Percentiles rank a stretch among this genome's conserved stretches.
phyloP scores from a whole-genome alignment of 2,113 vertebrate species.

The Axis porcinus region DNA sequence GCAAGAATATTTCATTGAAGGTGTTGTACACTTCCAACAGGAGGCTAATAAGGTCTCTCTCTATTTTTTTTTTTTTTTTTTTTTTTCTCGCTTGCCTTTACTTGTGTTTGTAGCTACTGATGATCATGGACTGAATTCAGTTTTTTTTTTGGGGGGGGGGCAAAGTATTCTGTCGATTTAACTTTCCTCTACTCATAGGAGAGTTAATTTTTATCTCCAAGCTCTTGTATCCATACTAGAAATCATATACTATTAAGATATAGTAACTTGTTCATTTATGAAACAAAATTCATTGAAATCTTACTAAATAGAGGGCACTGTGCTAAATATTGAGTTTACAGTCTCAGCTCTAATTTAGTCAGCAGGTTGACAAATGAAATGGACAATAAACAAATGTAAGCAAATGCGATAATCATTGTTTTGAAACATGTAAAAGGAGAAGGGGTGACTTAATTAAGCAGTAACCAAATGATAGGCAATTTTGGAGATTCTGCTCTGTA shows the following conservation, averaged over 20 bases:
- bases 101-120: background rate
- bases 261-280: background rate
- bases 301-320: background rate
- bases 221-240: background rate
- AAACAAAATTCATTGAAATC: background rate
- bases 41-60: background rate
- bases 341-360: background rate
- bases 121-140: background rate
- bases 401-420: background rate
- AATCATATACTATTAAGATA: background rate
- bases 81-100: background rate
- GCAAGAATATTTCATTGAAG: background rate
- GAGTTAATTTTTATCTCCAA: background rate
- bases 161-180: background rate
- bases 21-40: background rate
- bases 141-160: background rate
- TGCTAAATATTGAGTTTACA: background rate
- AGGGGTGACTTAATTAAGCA: background rate
- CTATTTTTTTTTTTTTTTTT: rapidly evolving
- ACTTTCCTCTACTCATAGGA: background rate
- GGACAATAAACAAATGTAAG: background rate
- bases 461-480: background rate
- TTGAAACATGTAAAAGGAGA: background rate
- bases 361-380: background rate
- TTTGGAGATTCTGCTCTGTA: background rate